phyloP scores from a whole-genome alignment of 2,888 invertebrate genomes.

The Drosophila cognata region DNA sequence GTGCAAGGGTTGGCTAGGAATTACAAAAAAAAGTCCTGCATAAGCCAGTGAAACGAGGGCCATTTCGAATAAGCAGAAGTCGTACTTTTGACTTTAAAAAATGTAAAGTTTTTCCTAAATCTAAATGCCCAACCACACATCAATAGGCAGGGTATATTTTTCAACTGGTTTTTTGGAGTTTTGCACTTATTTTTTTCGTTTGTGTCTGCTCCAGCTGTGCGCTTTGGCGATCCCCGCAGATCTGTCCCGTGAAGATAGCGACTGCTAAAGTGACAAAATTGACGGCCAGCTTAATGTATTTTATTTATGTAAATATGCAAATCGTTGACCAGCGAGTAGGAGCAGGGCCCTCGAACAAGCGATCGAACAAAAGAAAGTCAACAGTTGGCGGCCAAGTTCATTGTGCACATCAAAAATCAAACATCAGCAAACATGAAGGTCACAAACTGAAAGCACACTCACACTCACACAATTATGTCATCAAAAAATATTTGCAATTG shows the following conservation, averaged over 20 bases:
- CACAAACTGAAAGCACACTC: slow-evolving; percentile 9
- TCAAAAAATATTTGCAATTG: slow-evolving; percentile 2
- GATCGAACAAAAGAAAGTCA: slow-evolving; percentile 68
- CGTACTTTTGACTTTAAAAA: too few relatives aligned
- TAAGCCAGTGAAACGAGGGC: not conserved
- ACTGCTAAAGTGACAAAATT: slow-evolving; percentile 30
- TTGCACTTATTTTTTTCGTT: slow-evolving; percentile 9
- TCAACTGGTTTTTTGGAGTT: slow-evolving; percentile 26
- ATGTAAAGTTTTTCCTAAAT: not conserved
- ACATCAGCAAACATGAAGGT: slow-evolving; percentile 37
- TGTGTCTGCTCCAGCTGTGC: slow-evolving; percentile 22
- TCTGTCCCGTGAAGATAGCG: slow-evolving; percentile 17
- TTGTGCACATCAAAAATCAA: slow-evolving; percentile 46
- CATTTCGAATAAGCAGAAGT: too few relatives aligned
- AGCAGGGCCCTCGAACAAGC: not conserved
- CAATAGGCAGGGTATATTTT: slow-evolving; percentile 7
- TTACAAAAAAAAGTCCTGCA: not conserved
- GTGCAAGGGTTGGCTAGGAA: too few relatives aligned
- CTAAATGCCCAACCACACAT: not conserved
- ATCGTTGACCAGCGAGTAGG: slow-evolving; percentile 10
- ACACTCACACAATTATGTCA: slow-evolving; percentile 40
- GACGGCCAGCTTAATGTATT: slow-evolving; percentile 51
- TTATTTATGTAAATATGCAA: slow-evolving; percentile 63
- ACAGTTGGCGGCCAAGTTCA: slow-evolving; percentile 69
- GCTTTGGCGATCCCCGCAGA: slow-evolving; percentile 22